phyloP scores from a whole-genome alignment of 2,113 vertebrate genomes.

The Clarias magur region DNA sequence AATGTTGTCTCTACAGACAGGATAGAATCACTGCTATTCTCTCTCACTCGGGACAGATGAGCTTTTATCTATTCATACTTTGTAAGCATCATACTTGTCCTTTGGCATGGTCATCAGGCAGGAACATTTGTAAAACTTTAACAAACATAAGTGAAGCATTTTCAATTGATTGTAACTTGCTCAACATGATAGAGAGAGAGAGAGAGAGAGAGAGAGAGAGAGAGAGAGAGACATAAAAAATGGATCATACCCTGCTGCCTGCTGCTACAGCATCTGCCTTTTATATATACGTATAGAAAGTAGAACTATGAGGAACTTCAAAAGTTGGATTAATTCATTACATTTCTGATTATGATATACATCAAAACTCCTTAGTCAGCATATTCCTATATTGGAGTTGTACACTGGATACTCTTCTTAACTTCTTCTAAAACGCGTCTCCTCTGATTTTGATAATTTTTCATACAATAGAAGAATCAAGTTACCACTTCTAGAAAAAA shows the following conservation, averaged over 20 bases:
- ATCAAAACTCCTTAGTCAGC: background rate
- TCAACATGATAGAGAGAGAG: background rate
- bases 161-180: background rate
- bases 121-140: background rate
- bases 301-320: background rate
- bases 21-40: slow-evolving; percentile 6
- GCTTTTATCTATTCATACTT: background rate
- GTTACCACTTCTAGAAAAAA: background rate
- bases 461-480: background rate
- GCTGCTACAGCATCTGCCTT: background rate
- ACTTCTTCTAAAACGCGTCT: background rate
- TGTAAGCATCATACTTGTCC: background rate
- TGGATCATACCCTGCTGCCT: background rate
- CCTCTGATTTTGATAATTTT: background rate
- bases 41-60: background rate
- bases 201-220: background rate
- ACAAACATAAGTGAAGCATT: slow-evolving; percentile 1
- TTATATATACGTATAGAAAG: background rate
- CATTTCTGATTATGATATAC: background rate
- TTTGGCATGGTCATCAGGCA: background rate
- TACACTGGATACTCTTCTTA: background rate
- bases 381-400: background rate
- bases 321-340: background rate
- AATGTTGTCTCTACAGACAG: background rate
- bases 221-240: background rate